These are phyloP conservation scores for Heliocidaris tuberculata DNA, from an alignment of 35 echinoderm and acorn worm species.

Conservation along the genomic window DNA sequence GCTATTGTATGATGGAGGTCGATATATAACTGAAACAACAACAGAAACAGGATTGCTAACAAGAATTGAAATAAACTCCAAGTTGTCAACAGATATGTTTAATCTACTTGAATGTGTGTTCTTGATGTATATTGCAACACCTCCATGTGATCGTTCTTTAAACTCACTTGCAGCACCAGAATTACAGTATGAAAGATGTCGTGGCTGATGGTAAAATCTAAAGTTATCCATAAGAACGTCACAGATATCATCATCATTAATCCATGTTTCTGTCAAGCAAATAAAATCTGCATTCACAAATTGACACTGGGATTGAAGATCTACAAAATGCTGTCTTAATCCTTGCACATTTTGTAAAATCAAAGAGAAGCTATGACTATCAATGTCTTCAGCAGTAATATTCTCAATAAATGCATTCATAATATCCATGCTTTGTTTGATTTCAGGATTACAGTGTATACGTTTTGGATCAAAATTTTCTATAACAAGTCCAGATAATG, in stretches of 20 bases:
- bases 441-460: slow-evolving; percentile 50
- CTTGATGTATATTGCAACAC: slow-evolving; percentile 51
- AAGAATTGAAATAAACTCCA: slow-evolving; percentile 45
- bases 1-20: slow-evolving; percentile 4
- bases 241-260: neutral
- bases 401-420: neutral
- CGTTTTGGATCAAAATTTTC: slow-evolving; percentile 41
- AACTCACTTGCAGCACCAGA: neutral
- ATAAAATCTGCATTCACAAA: slow-evolving; percentile 49
- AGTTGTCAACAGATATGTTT: neutral
- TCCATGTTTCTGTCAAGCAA: slow-evolving; percentile 65
- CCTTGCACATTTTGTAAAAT: slow-evolving; percentile 46
- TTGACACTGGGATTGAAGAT: slow-evolving; percentile 36
- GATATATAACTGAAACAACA: slow-evolving; percentile 41
- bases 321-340: slow-evolving; percentile 32
- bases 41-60: slow-evolving; percentile 12
- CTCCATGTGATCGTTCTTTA: slow-evolving; percentile 51
- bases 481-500: slow-evolving; percentile 43
- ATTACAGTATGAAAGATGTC: slow-evolving; percentile 38
- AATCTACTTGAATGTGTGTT: slow-evolving; percentile 27
- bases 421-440: neutral
- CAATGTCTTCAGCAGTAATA: neutral
- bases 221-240: slow-evolving; percentile 13
- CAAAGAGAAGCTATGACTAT: neutral
- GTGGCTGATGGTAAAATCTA: slow-evolving; percentile 39